phyloP scores from a whole-genome alignment of 1,140 invertebrate genomes.

The Mizuhopecten yessoensis region DNA sequence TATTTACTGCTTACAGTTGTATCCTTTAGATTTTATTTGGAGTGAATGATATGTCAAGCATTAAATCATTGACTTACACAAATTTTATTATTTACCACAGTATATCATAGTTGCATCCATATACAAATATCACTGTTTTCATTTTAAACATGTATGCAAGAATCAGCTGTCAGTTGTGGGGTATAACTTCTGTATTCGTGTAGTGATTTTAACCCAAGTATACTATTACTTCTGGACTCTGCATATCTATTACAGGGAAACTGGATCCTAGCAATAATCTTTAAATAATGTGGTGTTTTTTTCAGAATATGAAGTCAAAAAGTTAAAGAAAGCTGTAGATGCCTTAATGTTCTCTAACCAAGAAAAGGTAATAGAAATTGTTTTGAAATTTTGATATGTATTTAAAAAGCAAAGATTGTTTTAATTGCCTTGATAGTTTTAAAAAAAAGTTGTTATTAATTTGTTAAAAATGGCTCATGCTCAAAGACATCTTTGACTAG shows the following conservation, averaged over 20 bases:
- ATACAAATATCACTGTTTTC: background rate
- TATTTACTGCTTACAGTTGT: background rate
- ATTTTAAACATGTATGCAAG: background rate
- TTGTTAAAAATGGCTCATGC: no score
- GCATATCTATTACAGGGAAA: background rate
- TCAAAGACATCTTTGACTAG: no score
- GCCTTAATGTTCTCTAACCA: slow-evolving; percentile 85
- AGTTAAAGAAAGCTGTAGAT: slow-evolving; percentile 84
- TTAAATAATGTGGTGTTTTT: slow-evolving; percentile 36
- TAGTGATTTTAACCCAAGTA: background rate
- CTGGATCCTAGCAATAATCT: background rate
- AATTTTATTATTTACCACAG: background rate
- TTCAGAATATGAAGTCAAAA: slow-evolving; percentile 84
- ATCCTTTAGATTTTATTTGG: background rate
- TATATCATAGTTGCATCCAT: background rate
- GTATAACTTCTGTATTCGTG: background rate
- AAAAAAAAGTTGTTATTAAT: no score
- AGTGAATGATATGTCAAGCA: background rate
- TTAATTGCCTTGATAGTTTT: no score
- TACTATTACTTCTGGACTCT: background rate
- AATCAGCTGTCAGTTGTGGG: no score
- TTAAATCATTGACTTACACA: background rate
- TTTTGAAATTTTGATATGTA: no score
- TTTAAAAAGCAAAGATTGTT: no score
- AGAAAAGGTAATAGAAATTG: slow-evolving; percentile 83